Evolutionary conservation across 2,888 invertebrate species (phyloP), one percentile per base, ranked within the genome.

Genomic region (Choristoneura rosaceana): DNA sequence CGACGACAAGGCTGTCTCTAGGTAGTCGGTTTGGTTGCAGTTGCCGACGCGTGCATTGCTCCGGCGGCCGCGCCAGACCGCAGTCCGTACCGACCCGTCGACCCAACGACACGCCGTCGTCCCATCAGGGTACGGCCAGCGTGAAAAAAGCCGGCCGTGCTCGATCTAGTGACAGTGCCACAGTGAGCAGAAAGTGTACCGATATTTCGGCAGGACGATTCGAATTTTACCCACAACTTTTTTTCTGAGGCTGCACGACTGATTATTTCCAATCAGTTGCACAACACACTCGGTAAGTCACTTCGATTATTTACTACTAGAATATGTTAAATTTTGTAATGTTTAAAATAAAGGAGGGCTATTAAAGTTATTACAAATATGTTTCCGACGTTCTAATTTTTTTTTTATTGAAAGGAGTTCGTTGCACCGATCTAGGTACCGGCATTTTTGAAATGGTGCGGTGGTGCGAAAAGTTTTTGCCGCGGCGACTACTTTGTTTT

Each of bases 151-250:
- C 86, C 90, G 88, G 87, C 85, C 82, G 90, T 87, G 89, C 84
- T 80, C 75, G 79, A 77, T 78, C 70, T 77, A 92, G 92, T 93
- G 92, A 89, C 87, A 92, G 93, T 92, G 93, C 90, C 84, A 87
- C 83, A 88, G 92, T 91, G 91, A 86, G 82, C 84, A 82, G 84
- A 84, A 83, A 87, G 91, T 92, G 91, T 83, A 83, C 82, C 86
- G 84, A 85, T 82, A 47, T 76, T 81, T 76, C 82, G 80, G 77
- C 73, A 79, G 82, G 87, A 69, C 73, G 52, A 70, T 65, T 52
- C 70, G 52, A 70, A 60, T 25, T 69, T 15, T 87, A 91, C 89
- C 86, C 81, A 76, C 81, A 77, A 75, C 70, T 79, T 78, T 78
- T 80, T 77, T 78, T 79, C 82, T 81, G 87, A 88, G 77, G 75